Evolutionary conservation across 2,888 invertebrate species (phyloP).

Genomic region (Caenorhabditis sp.): DNA sequence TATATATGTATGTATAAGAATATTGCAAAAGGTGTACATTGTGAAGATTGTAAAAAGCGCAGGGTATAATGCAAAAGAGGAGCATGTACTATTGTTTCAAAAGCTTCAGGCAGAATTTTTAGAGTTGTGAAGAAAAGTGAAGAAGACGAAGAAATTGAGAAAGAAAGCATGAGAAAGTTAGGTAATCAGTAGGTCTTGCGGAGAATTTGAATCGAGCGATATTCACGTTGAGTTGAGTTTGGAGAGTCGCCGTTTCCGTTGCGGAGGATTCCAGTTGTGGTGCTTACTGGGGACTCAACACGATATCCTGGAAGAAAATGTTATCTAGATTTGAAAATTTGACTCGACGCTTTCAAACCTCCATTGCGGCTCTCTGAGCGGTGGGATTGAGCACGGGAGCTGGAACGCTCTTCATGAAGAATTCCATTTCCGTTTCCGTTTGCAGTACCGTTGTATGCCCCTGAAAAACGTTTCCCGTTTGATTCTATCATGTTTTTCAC

Average conservation of each 20-base stretch:
- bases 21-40: conserved; percentile 23
- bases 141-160: conserved; percentile 3
- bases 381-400: conserved; percentile 63
- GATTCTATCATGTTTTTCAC: conserved; percentile 2
- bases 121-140: conserved; percentile 29
- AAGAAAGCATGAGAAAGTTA: not conserved
- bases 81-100: conserved; percentile 44
- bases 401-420: conserved; percentile 56
- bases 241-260: conserved; percentile 60
- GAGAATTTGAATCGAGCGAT: conserved; percentile 74
- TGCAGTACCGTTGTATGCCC: conserved; percentile 43
- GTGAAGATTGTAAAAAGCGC: conserved; percentile 13
- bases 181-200: conserved; percentile 70
- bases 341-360: conserved; percentile 3
- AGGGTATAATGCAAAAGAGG: conserved; percentile 16
- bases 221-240: conserved; percentile 66
- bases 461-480: conserved; percentile 7
- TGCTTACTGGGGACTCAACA: conserved; percentile 75
- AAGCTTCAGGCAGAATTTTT: conserved; percentile 62
- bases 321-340: not conserved
- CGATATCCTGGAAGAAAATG: conserved; percentile 68
- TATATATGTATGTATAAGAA: conserved; percentile 28
- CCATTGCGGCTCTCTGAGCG: conserved; percentile 69
- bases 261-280: conserved; percentile 70
- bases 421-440: conserved; percentile 44